These are phyloP conservation scores for Gambusia yucatana DNA, from an alignment of 2,797 vertebrate species.

Conservation along the genomic window DNA sequence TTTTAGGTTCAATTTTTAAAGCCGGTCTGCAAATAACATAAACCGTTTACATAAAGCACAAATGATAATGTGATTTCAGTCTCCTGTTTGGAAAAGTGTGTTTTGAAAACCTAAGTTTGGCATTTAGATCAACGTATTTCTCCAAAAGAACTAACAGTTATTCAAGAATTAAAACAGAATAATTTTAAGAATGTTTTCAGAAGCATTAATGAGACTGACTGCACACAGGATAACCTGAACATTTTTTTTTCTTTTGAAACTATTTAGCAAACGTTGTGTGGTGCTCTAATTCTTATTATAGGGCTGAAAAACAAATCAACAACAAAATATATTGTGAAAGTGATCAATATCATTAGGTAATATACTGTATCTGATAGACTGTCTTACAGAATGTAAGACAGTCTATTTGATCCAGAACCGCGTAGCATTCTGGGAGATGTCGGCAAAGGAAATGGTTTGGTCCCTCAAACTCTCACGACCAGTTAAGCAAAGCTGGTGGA, in stretches of 20 bases:
- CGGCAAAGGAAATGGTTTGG: too few relatives aligned
- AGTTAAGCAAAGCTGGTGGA: too few relatives aligned
- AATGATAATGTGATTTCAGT: neutral
- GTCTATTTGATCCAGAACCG: too few relatives aligned
- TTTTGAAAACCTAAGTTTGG: neutral
- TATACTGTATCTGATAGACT: too few relatives aligned
- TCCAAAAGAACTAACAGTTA: neutral
- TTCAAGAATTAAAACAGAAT: neutral
- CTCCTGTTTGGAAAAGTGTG: neutral
- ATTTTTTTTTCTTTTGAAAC: neutral
- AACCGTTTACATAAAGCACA: neutral
- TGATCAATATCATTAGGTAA: too few relatives aligned
- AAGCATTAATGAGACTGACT: neutral
- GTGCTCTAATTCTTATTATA: neutral
- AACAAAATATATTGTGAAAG: too few relatives aligned
- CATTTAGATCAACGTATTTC: neutral
- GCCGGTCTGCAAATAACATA: neutral
- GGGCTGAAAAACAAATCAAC: too few relatives aligned
- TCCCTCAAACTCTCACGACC: too few relatives aligned
- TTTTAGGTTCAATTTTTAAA: neutral
- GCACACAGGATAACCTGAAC: neutral
- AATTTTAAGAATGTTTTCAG: neutral
- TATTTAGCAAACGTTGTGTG: neutral
- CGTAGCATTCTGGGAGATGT: too few relatives aligned
- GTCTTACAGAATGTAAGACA: too few relatives aligned